Evolutionary conservation across 2,797 vertebrate species (phyloP).

Genomic region (Agapornis canus): DNA sequence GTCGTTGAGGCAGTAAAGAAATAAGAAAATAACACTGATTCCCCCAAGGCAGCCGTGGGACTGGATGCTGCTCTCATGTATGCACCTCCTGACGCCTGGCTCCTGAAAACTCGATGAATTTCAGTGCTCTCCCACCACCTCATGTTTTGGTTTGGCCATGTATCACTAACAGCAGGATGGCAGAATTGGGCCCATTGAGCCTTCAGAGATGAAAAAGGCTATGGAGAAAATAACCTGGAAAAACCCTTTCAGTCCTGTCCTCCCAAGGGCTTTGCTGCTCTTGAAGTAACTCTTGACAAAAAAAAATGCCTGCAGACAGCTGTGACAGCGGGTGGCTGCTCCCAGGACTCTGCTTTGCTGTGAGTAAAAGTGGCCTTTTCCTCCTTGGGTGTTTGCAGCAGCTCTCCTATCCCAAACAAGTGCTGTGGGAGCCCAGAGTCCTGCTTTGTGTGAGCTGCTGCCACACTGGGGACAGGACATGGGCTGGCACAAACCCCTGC

Average conservation of each 20-base stretch:
- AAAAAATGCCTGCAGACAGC: background rate
- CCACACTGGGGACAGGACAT: background rate
- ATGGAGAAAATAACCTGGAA: background rate
- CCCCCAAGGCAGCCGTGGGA: background rate
- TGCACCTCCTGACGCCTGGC: accelerated
- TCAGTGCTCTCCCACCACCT: background rate
- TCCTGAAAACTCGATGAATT: accelerated
- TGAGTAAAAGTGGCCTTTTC: background rate
- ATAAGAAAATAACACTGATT: conserved; percentile 20
- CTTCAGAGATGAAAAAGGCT: background rate
- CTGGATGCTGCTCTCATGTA: background rate
- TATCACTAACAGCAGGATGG: background rate
- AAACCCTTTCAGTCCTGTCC: background rate
- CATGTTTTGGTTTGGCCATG: background rate
- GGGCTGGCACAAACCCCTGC: background rate
- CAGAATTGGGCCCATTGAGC: background rate
- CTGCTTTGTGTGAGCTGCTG: background rate
- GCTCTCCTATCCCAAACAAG: background rate
- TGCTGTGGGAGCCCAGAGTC: accelerated
- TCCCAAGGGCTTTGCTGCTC: background rate
- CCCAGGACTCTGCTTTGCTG: background rate
- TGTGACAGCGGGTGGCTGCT: background rate
- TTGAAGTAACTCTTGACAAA: background rate
- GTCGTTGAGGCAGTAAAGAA: conserved; percentile 18
- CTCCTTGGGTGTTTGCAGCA: background rate